Base-by-base conservation (phyloP, 1,140 invertebrate species). In the Drosophila lowei region DNA sequence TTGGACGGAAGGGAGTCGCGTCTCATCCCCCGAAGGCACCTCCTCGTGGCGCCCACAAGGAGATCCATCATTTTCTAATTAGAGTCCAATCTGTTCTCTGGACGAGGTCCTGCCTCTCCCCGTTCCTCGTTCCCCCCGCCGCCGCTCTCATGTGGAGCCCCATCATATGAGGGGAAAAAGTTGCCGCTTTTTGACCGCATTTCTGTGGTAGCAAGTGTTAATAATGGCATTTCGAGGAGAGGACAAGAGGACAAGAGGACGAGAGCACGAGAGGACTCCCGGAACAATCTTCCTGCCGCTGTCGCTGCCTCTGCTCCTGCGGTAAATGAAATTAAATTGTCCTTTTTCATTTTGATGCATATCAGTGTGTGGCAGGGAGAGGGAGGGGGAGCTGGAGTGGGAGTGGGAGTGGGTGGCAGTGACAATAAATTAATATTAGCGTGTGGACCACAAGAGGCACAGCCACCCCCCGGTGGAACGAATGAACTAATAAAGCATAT, bases 351-450 rank as follows among this genome's bases (percentile, higher is more conserved):
- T 72, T 64, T 61, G 77, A 80, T 84, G 76, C 61, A 76, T 80
- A 72, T 80, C 77, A 48, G 67, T 70, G 55, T 46, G 34, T 38
- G 34, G 11, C 34, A 49, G 25, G 47, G 13, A 61, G 13, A 34
- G 23, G 3, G 53, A 16, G 48, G 8, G n/a, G 16, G 65, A 9
- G 21, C 34, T 7, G 44, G 13, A 3, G 58, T 30, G 42, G 16
- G 49, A 23, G 41, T 43, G 21, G 2, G 11, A 0, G n/a, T 5
- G 56, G 23, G 15, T 23, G 48, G 41, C 72, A 77, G 60, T 62
- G 83, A 77, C 80, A 81, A 85, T 85, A 85, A 85, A 85, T 85
- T 85, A 85, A 85, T 85, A 85, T 85, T 85, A 85, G 77, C 80
- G 61, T 76, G 72, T 74, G 42, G 59, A 30, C 72, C 62, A 58